These are phyloP conservation scores for Andricus quercusramuli DNA, from an alignment of 2,888 invertebrate species.

Conservation along the genomic window DNA sequence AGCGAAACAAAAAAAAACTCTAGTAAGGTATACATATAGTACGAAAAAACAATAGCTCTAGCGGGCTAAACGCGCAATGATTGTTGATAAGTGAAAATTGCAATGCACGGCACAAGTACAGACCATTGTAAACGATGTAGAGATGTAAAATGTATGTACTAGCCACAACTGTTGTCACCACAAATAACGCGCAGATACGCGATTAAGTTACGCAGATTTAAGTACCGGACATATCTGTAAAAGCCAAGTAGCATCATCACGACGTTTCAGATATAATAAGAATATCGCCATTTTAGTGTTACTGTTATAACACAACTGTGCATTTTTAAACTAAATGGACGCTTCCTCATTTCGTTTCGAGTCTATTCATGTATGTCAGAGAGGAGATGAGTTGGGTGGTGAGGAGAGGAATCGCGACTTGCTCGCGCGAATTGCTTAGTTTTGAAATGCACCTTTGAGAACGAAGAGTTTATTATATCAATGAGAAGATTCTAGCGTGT, in stretches of 20 bases:
- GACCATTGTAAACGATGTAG: constrained; percentile 62
- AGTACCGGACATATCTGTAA: constrained; percentile 74
- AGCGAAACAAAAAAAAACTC: constrained; percentile 48
- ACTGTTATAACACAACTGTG: constrained; percentile 54
- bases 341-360: constrained; percentile 27
- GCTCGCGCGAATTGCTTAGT: constrained; percentile 49
- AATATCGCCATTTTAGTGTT: constrained; percentile 62
- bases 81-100: constrained; percentile 52
- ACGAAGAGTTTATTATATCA: constrained; percentile 42
- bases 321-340: constrained; percentile 52
- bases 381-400: neutral
- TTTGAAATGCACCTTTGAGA: constrained; percentile 58
- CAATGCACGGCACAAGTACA: constrained; percentile 67
- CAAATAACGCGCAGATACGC: constrained; percentile 12
- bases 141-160: constrained; percentile 63
- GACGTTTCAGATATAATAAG: constrained; percentile 56
- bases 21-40: constrained; percentile 32
- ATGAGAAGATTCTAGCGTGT: constrained; percentile 32
- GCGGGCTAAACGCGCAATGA: constrained; percentile 46
- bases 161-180: constrained; percentile 73
- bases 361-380: neutral
- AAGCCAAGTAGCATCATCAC: constrained; percentile 69
- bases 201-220: constrained; percentile 62
- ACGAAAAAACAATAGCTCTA: constrained; percentile 36
- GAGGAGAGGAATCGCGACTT: neutral